Percentiles rank a stretch among this genome's conserved stretches.
Conservation (phyloP, 2,888 invertebrate genomes). For the Apodemia zela region DNA sequence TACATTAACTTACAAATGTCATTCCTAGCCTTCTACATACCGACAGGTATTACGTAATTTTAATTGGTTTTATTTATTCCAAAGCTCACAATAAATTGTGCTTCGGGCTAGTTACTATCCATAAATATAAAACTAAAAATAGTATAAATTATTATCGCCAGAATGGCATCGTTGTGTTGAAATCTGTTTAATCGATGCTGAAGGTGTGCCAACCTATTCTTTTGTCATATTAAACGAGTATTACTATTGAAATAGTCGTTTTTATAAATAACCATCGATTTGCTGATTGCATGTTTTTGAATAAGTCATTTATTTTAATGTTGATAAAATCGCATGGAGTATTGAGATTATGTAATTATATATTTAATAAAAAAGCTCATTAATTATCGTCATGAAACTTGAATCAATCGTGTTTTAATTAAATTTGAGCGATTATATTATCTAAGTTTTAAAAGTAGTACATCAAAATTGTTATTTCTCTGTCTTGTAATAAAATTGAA, state of each 20-base stretch:
- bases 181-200: background rate
- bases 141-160: slow-evolving; percentile 1
- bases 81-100: background rate
- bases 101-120: slow-evolving; percentile 9
- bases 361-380: background rate
- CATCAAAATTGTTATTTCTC: too few species aligned
- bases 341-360: background rate
- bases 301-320: slow-evolving; percentile 5
- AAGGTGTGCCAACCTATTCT: slow-evolving; percentile 10
- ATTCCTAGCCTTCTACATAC: background rate
- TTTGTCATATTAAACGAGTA: slow-evolving; percentile 8
- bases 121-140: slow-evolving; percentile 14
- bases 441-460: too few species aligned
- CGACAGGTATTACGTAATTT: background rate
- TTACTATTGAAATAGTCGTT: slow-evolving; percentile 1
- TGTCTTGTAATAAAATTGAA: too few species aligned
- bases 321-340: background rate
- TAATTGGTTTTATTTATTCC: slow-evolving; percentile 1
- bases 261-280: slow-evolving; percentile 2
- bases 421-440: too few species aligned
- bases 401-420: too few species aligned
- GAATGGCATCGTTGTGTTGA: background rate
- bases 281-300: slow-evolving; percentile 1
- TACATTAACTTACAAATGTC: background rate
- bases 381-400: too few species aligned